Conservation (phyloP, 2,797 vertebrate species). For the Scarus forsteni region DNA sequence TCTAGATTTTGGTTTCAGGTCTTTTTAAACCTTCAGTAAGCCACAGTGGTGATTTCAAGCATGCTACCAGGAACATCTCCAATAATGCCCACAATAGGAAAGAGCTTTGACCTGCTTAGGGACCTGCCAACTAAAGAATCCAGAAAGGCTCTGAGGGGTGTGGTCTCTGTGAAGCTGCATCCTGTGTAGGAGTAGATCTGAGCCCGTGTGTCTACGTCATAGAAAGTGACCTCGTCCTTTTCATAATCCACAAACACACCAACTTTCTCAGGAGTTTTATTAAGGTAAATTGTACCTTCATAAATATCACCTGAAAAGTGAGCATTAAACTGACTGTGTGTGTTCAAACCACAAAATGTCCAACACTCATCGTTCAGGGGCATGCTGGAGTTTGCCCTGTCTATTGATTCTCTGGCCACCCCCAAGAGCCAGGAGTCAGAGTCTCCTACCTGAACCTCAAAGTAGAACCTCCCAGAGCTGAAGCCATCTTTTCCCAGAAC, state of each 20-base stretch:
- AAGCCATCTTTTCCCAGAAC: constrained; percentile 41
- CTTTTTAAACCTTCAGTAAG: neutral
- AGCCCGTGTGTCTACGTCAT: constrained; percentile 27
- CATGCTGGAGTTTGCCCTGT: accelerated
- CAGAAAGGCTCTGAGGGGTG: neutral
- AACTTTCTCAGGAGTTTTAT: neutral
- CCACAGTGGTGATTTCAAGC: constrained; percentile 40
- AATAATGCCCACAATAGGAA: constrained; percentile 37
- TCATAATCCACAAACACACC: constrained; percentile 59
- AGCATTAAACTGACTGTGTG: accelerated
- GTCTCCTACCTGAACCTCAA: constrained; percentile 35
- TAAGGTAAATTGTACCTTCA: accelerated
- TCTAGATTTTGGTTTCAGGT: neutral
- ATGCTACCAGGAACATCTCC: accelerated
- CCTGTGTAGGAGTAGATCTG: constrained; percentile 24
- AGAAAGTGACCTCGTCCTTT: constrained; percentile 51
- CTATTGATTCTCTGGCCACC: constrained; percentile 41
- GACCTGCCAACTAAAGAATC: neutral
- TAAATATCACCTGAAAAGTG: accelerated
- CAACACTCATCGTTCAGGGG: accelerated
- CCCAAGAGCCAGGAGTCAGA: constrained; percentile 25
- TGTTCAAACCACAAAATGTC: accelerated
- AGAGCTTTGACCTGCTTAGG: constrained; percentile 33
- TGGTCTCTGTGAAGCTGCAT: constrained; percentile 28
- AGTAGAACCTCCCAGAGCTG: constrained; percentile 60